Conservation (phyloP, 2,888 invertebrate genomes). For the Piscicola geometra region DNA sequence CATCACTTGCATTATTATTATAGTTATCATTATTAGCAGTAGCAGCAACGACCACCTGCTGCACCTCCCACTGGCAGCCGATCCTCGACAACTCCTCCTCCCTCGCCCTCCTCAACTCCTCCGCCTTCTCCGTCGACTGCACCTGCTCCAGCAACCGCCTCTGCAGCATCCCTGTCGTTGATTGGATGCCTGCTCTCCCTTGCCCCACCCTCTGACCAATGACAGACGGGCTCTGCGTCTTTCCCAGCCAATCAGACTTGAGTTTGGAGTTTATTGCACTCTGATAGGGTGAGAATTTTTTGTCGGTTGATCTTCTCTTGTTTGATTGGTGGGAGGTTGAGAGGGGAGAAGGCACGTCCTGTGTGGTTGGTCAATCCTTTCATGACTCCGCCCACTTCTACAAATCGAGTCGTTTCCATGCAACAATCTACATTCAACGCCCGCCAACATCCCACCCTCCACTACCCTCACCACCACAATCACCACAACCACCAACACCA, state of each 20-base stretch:
- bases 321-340: neutral
- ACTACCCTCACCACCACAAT: too few relatives aligned
- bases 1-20: neutral
- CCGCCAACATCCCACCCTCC: too few relatives aligned
- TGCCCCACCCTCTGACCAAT: neutral
- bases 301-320: neutral
- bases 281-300: constrained; percentile 4
- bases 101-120: neutral
- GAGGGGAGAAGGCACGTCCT: neutral
- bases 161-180: constrained; percentile 2
- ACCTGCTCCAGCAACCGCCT: neutral
- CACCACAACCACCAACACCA: too few relatives aligned
- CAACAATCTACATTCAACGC: too few relatives aligned
- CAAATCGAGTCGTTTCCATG: too few relatives aligned
- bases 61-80: constrained; percentile 1
- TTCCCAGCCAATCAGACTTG: neutral
- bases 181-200: neutral
- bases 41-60: too few relatives aligned
- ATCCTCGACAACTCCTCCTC: neutral
- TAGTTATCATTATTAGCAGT: too few relatives aligned
- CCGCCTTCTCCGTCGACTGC: constrained; percentile 7
- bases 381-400: too few relatives aligned
- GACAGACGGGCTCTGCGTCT: neutral
- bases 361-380: neutral
- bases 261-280: neutral